Base-by-base conservation (phyloP, 1,140 invertebrate species). In the Carposina sasakii region DNA sequence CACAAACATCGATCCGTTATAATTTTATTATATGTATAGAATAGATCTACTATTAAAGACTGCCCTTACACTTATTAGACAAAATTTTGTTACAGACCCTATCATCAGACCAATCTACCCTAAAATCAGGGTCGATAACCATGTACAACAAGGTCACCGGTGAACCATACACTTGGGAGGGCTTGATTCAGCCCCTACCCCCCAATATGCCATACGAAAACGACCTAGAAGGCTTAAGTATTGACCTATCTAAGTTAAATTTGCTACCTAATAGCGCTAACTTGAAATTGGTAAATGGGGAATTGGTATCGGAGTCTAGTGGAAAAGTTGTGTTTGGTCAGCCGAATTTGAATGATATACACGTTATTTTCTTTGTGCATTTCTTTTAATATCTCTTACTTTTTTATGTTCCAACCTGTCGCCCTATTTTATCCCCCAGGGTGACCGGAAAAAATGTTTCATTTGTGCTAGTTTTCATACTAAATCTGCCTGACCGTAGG, bases 131-230 rank as follows among this genome's bases (percentile, higher is more conserved):
- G 15, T 54, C 54, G 3, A 66, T 81, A 23, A 81, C 74, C 2
- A 47, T 70, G 2, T 79, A 67, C 52, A 81, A 81, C 57, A 74
- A 62, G 37, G 39, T 71, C 0, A 66, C 76, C 0, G 72, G 74
- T 0, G 71, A 79, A 46, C 77, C 77, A 0, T 66, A 58, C 34
- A 49, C 54, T 0, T 81, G 75, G 75, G 30, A 54, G 1, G 77
- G 77, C 1, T 42, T 54, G n/a, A 65, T 81, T 20, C 51, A 58
- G 8, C 40, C 60, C 1, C 12, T 72, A 4, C 47, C 62, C 1
- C 37, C 50, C 3, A 50, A 63, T 19, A 41, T 63, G 15, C 57
- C 63, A 0, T 61, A 51, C 34, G 44, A 58, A n/a, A 60, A 60
- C n/a, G 36, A 54, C 2, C 17, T 43, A 0, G 31, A 41, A 1